Conservation (phyloP, 2,113 vertebrate genomes). For the Cathartes aura region DNA sequence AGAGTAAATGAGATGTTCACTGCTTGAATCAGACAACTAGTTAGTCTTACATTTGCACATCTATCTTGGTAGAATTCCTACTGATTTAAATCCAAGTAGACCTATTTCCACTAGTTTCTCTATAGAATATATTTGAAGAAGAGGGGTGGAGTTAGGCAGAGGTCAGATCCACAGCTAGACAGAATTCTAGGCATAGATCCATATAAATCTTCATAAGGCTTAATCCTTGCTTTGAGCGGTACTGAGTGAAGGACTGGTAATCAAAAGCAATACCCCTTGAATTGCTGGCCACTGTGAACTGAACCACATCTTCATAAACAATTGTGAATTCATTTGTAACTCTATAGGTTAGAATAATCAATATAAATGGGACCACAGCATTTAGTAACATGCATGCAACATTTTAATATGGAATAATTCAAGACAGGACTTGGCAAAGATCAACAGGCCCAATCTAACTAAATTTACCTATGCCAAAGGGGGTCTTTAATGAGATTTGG, state of each 20-base stretch:
- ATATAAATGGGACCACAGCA: neutral
- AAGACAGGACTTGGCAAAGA: neutral
- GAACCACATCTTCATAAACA: neutral
- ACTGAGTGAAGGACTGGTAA: neutral
- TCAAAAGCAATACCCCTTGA: neutral
- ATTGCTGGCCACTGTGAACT: neutral
- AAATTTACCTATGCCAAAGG: neutral
- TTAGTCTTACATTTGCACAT: neutral
- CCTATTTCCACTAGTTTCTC: neutral
- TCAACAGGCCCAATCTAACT: neutral
- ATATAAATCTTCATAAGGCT: neutral
- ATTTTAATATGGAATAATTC: neutral
- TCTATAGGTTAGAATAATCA: neutral
- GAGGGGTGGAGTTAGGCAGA: neutral
- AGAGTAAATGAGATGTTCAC: neutral
- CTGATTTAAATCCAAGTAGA: neutral
- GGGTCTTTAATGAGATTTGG: neutral
- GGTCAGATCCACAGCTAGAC: neutral
- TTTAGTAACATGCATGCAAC: neutral
- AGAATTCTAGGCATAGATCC: neutral
- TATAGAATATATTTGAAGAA: neutral
- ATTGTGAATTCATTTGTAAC: neutral
- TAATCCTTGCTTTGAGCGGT: neutral
- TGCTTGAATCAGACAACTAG: neutral
- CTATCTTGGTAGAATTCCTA: neutral